These are phyloP conservation scores for Tapera naevia DNA, from an alignment of 2,797 vertebrate species.

Conservation along the genomic window DNA sequence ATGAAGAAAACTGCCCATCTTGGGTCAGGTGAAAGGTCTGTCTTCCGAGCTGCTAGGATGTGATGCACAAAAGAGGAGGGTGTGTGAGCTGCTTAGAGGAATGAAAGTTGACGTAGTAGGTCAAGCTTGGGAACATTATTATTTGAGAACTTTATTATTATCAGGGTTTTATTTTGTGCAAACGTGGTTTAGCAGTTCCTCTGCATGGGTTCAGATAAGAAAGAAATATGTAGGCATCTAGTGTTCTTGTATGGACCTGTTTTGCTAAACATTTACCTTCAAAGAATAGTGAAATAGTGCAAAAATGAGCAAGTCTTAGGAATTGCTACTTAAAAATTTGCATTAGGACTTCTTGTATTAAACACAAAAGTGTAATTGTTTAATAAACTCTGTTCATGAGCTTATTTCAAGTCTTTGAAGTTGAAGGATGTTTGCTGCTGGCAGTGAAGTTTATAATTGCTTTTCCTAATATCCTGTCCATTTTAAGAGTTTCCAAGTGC, in stretches of 20 bases:
- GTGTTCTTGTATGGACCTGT: accelerated
- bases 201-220: not conserved
- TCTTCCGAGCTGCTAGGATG: not conserved
- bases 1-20: accelerated
- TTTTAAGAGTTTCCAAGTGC: not conserved
- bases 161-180: not conserved
- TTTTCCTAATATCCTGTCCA: not conserved
- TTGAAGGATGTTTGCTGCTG: not conserved
- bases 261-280: not conserved
- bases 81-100: not conserved
- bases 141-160: not conserved
- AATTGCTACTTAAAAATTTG: not conserved
- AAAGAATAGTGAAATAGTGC: not conserved
- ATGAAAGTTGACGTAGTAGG: not conserved
- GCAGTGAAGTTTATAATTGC: not conserved
- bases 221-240: not conserved
- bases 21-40: not conserved
- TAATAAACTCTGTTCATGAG: not conserved
- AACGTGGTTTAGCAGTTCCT: not conserved
- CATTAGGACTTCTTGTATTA: not conserved
- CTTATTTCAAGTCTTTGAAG: not conserved
- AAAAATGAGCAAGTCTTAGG: not conserved
- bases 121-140: not conserved
- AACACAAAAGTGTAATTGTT: not conserved
- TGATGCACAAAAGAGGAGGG: not conserved